Conservation (phyloP, 2,113 vertebrate species). For the Syrrhaptes paradoxus region DNA sequence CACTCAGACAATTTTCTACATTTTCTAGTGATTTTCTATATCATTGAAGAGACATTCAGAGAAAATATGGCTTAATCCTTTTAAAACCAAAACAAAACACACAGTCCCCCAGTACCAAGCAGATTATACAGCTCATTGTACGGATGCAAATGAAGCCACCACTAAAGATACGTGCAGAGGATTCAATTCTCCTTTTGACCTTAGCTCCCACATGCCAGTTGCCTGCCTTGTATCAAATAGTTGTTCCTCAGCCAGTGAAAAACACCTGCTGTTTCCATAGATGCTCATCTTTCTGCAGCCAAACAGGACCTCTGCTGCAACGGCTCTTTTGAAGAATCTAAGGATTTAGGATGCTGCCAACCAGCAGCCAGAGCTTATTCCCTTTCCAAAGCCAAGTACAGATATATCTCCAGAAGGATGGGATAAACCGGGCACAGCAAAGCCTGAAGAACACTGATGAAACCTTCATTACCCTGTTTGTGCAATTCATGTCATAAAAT, state of each 20-base stretch:
- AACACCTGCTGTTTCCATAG: not conserved
- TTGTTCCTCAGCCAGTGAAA: not conserved
- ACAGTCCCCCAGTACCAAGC: not conserved
- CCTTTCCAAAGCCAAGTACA: not conserved
- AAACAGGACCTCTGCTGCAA: not conserved
- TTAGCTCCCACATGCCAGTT: not conserved
- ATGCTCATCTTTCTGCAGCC: not conserved
- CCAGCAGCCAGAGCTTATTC: not conserved
- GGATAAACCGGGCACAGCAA: not conserved
- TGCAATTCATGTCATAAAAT: not conserved
- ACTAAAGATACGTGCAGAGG: not conserved
- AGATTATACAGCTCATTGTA: not conserved
- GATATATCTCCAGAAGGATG: not conserved
- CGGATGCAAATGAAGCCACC: not conserved
- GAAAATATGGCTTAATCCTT: not conserved
- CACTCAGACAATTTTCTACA: not conserved
- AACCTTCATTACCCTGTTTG: not conserved
- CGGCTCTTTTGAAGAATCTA: not conserved
- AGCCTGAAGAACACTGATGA: not conserved
- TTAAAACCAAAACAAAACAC: not conserved
- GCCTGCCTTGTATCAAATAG: not conserved
- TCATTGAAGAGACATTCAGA: not conserved
- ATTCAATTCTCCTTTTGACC: constrained; percentile 4
- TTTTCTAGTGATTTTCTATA: not conserved
- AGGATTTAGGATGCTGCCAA: not conserved